Percentiles rank a stretch among this genome's conserved stretches.
Conservation (phyloP, 2,888 invertebrate species). For the Tachina lurida region DNA sequence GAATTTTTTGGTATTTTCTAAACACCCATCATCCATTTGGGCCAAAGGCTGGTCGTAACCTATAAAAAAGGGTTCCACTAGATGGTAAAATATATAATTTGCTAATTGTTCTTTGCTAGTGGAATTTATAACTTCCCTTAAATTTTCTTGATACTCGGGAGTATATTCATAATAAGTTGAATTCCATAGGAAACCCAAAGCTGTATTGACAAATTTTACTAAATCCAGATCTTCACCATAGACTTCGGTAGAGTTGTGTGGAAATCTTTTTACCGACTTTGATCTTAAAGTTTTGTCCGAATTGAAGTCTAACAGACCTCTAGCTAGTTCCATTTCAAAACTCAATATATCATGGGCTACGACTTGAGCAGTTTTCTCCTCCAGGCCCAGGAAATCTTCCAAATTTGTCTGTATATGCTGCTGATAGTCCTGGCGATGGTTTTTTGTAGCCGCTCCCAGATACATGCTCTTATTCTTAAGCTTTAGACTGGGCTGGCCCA, state of each 20-base stretch:
- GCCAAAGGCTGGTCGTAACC: conserved; percentile 65
- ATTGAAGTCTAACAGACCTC: conserved; percentile 73
- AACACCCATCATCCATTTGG: conserved; percentile 73
- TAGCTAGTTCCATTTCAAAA: conserved; percentile 75
- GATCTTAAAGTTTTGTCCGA: conserved; percentile 72
- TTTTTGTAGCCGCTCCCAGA: conserved; percentile 67
- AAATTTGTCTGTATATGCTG: conserved; percentile 71
- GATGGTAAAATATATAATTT: conserved; percentile 78
- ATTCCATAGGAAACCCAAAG: conserved; percentile 74
- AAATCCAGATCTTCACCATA: conserved; percentile 75
- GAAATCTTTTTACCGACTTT: conserved; percentile 71
- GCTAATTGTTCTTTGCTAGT: conserved; percentile 75
- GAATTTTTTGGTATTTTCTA: conserved; percentile 72
- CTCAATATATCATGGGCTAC: conserved; percentile 76
- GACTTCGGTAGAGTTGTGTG: conserved; percentile 69
- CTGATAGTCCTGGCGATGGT: conserved; percentile 68
- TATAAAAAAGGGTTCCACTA: conserved; percentile 76
- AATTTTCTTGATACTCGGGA: conserved; percentile 75
- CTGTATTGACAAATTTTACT: conserved; percentile 75
- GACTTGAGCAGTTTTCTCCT: conserved; percentile 67
- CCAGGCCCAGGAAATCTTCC: conserved; percentile 74
- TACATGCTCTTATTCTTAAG: conserved; percentile 72
- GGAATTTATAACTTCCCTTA: conserved; percentile 71
- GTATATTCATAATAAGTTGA: conserved; percentile 76
- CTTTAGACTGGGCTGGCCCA: conserved; percentile 77